Evolutionary conservation across 1,140 invertebrate species (phyloP), one percentile per base, ranked within the genome.

Genomic region (Thrips palmi): DNA sequence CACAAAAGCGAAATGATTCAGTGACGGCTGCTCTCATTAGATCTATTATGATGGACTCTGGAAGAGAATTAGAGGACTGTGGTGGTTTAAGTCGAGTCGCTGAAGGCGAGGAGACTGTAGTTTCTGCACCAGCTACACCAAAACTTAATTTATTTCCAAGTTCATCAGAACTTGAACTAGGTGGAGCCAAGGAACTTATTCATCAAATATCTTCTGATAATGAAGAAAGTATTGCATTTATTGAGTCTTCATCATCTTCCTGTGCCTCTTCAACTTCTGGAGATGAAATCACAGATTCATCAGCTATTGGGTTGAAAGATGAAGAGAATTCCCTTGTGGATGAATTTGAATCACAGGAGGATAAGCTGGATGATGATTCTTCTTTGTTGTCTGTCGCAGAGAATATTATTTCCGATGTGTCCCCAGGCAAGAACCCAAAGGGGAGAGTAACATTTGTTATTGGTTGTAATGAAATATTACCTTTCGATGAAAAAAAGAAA

Each of bases 191-290:
- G 7, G 8, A 20, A 27, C 19, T 18, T 11, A 24, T 15, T 23
- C 14, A 18, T 15, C 23, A 37, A 10, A n/a, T 37, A 2, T 37
- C 35, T 27, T 32, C n/a, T n/a, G n/a, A 41, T 20, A 33, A 19
- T 32, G 44, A 45, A 33, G 47, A 42, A 14, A 42, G 44, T 38
- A 33, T 45, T 4, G 25, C 40, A 15, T 41, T 43, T 15, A 41
- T 37, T 15, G 29, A 22, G 28, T 29, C 33, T 33, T 49, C 45
- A 25, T 42, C 39, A 4, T 44, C 41, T 12, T 40, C 46, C 12
- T 39, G 34, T 17, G 45, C 42, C 14, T 39, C 32, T 28, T 45
- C 45, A 19, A 32, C 14, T 17, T 42, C 43, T 8, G 45, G 45
- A 20, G 24, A 42, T 10, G 45, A 41, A 17, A 30, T n/a, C n/a